Conservation (phyloP, 2,797 vertebrate genomes). For the Mormyrus hasselquistii region DNA sequence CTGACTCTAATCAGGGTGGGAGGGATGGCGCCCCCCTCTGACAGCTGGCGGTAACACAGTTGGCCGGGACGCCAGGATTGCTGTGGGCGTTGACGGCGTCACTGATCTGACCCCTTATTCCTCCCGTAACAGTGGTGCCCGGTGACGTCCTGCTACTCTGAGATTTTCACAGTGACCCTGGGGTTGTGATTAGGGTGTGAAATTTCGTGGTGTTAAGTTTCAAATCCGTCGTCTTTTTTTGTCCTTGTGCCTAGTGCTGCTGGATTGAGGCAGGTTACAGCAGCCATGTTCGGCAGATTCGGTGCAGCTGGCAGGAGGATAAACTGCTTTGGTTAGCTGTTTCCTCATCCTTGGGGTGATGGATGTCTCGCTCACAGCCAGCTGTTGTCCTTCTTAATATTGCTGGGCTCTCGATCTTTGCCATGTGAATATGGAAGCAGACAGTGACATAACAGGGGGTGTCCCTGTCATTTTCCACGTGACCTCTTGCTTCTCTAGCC, state of each 20-base stretch:
- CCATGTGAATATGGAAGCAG: neutral
- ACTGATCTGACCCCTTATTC: neutral
- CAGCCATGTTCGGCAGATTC: neutral
- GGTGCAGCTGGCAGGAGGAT: neutral
- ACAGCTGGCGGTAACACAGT: neutral
- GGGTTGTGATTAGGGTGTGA: neutral
- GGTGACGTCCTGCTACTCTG: neutral
- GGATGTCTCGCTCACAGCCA: neutral
- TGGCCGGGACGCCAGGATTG: no score
- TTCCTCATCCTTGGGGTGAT: neutral
- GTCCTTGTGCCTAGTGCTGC: neutral
- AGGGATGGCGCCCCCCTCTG: neutral
- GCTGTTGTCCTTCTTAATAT: neutral
- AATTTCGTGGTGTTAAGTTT: neutral
- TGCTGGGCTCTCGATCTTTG: neutral
- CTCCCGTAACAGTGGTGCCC: neutral
- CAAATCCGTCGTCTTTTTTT: neutral
- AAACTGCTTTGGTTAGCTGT: neutral
- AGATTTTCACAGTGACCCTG: neutral
- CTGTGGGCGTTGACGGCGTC: neutral
- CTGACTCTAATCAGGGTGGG: neutral
- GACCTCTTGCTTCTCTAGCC: neutral
- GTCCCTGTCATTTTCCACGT: neutral
- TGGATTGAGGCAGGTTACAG: neutral
- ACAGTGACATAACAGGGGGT: neutral